Evolutionary conservation across 2,797 vertebrate species (phyloP).

Genomic region (Coluber constrictor): DNA sequence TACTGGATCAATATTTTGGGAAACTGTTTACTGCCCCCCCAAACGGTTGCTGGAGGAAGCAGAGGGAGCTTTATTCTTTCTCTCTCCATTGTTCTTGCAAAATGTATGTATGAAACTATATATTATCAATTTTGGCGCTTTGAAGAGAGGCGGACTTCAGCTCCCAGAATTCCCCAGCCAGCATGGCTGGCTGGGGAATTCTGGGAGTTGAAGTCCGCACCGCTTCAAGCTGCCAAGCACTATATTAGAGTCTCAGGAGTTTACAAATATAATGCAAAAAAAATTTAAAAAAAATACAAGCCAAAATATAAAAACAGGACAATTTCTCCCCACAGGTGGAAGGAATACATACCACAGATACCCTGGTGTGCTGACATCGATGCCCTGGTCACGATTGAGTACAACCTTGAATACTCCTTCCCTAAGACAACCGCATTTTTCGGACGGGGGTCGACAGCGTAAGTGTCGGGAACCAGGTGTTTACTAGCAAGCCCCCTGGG

Average conservation of each 20-base stretch:
- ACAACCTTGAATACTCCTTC: slow-evolving; percentile 14
- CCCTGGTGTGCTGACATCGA: slow-evolving; percentile 24
- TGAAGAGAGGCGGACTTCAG: no score
- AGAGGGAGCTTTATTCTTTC: no score
- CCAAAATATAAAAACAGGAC: not conserved
- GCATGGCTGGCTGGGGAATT: not conserved
- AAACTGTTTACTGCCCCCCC: no score
- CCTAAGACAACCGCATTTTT: slow-evolving; percentile 16
- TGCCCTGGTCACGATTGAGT: not conserved
- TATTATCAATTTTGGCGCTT: no score
- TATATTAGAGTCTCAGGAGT: not conserved
- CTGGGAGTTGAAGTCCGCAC: not conserved
- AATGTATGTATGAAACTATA: no score
- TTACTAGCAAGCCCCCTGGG: not conserved
- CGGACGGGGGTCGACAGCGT: not conserved
- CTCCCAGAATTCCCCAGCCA: no score
- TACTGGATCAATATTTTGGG: no score
- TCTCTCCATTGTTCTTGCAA: no score
- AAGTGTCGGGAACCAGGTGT: not conserved
- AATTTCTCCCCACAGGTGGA: slow-evolving; percentile 49
- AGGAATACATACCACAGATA: slow-evolving; percentile 57
- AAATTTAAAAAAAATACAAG: not conserved
- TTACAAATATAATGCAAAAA: not conserved
- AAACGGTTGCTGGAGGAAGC: no score
- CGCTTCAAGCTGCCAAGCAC: not conserved